phyloP scores from a whole-genome alignment of 1,140 invertebrate species.

The Globodera rostochiensis region DNA sequence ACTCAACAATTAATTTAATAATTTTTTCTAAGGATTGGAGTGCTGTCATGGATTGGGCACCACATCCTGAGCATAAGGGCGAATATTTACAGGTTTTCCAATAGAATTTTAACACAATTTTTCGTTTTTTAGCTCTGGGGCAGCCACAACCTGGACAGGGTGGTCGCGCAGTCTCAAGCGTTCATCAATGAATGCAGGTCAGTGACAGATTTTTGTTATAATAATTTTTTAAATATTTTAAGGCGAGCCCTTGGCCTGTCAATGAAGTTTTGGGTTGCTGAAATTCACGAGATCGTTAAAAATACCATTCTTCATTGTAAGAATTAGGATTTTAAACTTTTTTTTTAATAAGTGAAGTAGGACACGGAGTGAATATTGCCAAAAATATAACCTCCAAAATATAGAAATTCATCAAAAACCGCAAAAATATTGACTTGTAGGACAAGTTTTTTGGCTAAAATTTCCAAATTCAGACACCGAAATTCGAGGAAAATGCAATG shows the following conservation, averaged over 20 bases:
- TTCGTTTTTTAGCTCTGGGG: conserved; percentile 59
- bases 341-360: too few species aligned
- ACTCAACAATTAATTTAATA: too few species aligned
- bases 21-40: conserved; percentile 59
- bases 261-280: conserved; percentile 66
- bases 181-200: conserved; percentile 63
- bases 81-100: conserved; percentile 60
- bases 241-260: conserved; percentile 62
- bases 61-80: conserved; percentile 63
- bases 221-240: not conserved
- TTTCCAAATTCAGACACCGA: conserved; percentile 24
- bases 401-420: not conserved
- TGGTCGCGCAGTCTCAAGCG: conserved; percentile 62
- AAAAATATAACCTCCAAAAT: conserved; percentile 28
- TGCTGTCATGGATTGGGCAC: conserved; percentile 65
- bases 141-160: conserved; percentile 63
- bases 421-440: not conserved
- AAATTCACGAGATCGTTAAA: conserved; percentile 65
- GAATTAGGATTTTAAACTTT: conserved; percentile 15
- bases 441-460: too few species aligned
- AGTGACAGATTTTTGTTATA: not conserved
- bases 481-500: conserved; percentile 63
- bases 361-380: too few species aligned
- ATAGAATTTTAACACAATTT: not conserved
- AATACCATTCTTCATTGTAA: conserved; percentile 63